Evolutionary conservation across 2,113 vertebrate genomes (phyloP).

Genomic region (Numenius arquata): DNA sequence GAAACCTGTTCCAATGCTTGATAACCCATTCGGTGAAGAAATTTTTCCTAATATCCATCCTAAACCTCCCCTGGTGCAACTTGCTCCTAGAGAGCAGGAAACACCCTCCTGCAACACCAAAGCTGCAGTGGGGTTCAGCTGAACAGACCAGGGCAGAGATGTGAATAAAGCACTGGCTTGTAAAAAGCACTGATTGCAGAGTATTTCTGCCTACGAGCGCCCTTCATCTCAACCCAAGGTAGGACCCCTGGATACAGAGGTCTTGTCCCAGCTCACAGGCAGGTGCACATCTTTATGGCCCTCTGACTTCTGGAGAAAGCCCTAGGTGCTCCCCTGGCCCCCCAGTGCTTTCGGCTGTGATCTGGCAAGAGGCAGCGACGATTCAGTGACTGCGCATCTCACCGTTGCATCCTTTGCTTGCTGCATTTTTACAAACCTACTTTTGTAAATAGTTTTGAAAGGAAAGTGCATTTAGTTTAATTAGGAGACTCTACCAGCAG

Average conservation of each 20-base stretch:
- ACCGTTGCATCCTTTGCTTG: not conserved
- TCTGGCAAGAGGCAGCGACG: not conserved
- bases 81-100: not conserved
- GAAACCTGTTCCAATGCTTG: not conserved
- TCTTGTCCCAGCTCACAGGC: not conserved
- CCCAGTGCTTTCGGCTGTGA: fast-evolving
- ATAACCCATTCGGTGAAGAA: not conserved
- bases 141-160: fast-evolving
- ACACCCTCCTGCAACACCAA: not conserved
- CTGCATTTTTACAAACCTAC: not conserved
- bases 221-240: not conserved
- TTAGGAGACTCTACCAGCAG: not conserved
- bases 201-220: not conserved
- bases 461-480: not conserved
- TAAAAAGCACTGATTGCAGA: fast-evolving
- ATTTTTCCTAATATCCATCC: not conserved
- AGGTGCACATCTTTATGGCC: not conserved
- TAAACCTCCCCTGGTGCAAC: not conserved
- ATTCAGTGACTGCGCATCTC: no score
- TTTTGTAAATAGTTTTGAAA: not conserved
- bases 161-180: not conserved
- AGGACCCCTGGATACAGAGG: not conserved
- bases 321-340: fast-evolving
- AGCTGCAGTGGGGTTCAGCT: not conserved
- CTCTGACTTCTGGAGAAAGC: not conserved